These are phyloP conservation scores for Lymantria dispar DNA, from an alignment of 2,888 invertebrate species.

Conservation along the genomic window DNA sequence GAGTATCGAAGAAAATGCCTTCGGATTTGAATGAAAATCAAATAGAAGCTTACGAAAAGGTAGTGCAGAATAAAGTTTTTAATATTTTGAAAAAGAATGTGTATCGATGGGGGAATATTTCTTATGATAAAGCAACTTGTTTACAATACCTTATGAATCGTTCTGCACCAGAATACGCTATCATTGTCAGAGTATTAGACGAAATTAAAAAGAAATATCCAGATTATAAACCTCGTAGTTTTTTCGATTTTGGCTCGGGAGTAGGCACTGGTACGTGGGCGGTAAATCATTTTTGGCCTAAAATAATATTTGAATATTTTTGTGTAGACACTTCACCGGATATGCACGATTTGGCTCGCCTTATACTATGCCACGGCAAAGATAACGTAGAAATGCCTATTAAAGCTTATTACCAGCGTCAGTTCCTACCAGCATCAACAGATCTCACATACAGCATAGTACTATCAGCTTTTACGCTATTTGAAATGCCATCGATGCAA, in stretches of 20 bases:
- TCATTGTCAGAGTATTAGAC: slow-evolving; percentile 85
- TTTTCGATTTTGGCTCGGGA: slow-evolving; percentile 97
- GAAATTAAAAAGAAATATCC: slow-evolving; percentile 86
- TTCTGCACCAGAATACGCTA: slow-evolving; percentile 89
- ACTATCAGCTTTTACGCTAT: slow-evolving; percentile 89
- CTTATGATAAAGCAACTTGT: slow-evolving; percentile 85
- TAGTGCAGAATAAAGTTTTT: slow-evolving; percentile 78
- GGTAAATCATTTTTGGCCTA: slow-evolving; percentile 87
- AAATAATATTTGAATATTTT: slow-evolving; percentile 89
- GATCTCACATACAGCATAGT: slow-evolving; percentile 89
- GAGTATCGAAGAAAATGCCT: slow-evolving; percentile 48
- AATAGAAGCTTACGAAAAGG: slow-evolving; percentile 62
- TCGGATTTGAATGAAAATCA: slow-evolving; percentile 51
- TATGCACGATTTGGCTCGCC: slow-evolving; percentile 92
- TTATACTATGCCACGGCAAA: slow-evolving; percentile 86
- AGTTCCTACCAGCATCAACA: slow-evolving; percentile 88
- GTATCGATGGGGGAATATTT: slow-evolving; percentile 89
- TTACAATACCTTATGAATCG: slow-evolving; percentile 88
- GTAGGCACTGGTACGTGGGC: slow-evolving; percentile 95
- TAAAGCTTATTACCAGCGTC: slow-evolving; percentile 87
- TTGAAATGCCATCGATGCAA: slow-evolving; percentile 88
- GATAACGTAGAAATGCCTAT: slow-evolving; percentile 82
- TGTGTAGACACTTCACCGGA: slow-evolving; percentile 91
- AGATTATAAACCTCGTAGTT: slow-evolving; percentile 87
- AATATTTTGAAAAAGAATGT: slow-evolving; percentile 82